Evolutionary conservation across 2,797 vertebrate genomes (phyloP).

Genomic region (Podarcis lilfordi): DNA sequence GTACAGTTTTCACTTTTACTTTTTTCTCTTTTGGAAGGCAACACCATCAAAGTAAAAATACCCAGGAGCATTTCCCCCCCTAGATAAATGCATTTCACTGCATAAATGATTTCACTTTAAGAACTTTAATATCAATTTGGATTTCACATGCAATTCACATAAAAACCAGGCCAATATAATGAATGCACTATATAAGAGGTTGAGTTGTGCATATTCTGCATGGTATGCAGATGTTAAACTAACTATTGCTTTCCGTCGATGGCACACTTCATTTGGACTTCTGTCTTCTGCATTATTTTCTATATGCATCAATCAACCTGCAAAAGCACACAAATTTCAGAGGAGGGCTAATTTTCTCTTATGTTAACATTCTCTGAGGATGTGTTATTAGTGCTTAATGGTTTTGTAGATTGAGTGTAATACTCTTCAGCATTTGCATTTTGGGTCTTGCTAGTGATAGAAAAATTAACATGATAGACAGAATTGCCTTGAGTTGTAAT

Average conservation of each 20-base stretch:
- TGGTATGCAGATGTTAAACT: background rate
- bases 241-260: conserved; percentile 5
- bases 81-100: background rate
- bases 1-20: background rate
- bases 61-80: background rate
- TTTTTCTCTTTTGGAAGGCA: too few relatives aligned
- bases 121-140: conserved; percentile 8
- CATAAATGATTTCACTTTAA: conserved; percentile 20
- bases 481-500: background rate
- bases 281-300: conserved; percentile 23
- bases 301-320: background rate
- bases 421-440: conserved; percentile 5
- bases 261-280: background rate
- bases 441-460: background rate
- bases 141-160: background rate
- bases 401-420: conserved; percentile 7
- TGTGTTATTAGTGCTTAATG: conserved; percentile 16
- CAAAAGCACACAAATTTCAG: conserved; percentile 12
- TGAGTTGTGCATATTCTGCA: background rate
- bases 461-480: conserved; percentile 1
- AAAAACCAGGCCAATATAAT: conserved; percentile 5
- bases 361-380: conserved; percentile 23
- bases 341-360: conserved; percentile 21
- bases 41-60: background rate
- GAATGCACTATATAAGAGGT: background rate